Conservation (phyloP, 2,888 invertebrate genomes). For the Protula sp. region DNA sequence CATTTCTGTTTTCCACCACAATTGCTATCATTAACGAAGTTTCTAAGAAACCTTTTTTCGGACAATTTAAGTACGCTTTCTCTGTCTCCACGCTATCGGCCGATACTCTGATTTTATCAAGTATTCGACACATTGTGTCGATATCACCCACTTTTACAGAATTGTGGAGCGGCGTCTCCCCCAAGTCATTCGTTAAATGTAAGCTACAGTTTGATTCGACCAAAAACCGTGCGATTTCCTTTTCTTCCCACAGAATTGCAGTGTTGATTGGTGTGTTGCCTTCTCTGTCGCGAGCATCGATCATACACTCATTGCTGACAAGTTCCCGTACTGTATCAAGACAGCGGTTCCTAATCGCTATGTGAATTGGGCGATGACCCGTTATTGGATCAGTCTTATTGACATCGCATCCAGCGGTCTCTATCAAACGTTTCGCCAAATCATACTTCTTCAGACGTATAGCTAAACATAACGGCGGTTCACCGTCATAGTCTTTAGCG, state of each 20-base stretch:
- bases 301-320: background rate
- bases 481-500: conserved; percentile 1
- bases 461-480: background rate
- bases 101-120: background rate
- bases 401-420: background rate
- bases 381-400: background rate
- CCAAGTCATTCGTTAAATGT: background rate
- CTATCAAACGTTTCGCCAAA: background rate
- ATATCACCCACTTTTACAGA: background rate
- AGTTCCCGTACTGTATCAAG: background rate
- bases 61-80: no score
- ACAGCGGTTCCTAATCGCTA: background rate
- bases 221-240: background rate
- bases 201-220: background rate
- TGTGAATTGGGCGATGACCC: background rate
- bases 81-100: background rate
- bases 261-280: background rate
- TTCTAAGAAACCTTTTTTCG: background rate
- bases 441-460: background rate
- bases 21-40: background rate
- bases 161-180: background rate
- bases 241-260: background rate
- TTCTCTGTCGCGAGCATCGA: background rate
- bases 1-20: background rate
- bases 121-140: background rate